These are phyloP conservation scores for Diplodus sargus DNA, from an alignment of 2,797 vertebrate species.

Conservation along the genomic window DNA sequence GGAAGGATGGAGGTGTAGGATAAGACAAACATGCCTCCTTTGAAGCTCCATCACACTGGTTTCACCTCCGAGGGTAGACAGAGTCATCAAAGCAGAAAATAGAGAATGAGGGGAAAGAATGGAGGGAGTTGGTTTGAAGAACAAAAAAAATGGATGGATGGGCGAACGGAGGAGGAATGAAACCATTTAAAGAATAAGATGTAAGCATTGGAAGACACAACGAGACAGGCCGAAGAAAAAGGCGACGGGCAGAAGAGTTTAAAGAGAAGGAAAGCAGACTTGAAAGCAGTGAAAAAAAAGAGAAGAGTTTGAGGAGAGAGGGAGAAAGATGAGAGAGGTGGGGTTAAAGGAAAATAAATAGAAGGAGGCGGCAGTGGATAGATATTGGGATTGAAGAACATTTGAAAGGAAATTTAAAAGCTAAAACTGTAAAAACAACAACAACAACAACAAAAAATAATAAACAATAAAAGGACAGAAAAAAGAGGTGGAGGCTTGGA, in stretches of 20 bases:
- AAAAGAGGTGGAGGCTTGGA: background rate
- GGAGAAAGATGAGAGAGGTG: background rate
- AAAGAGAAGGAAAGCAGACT: background rate
- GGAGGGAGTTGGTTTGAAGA: slow-evolving; percentile 2
- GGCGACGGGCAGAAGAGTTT: background rate
- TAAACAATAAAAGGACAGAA: background rate
- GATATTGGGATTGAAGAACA: background rate
- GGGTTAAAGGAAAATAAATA: background rate
- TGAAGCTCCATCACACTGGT: slow-evolving; percentile 36
- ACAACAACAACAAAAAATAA: too few species aligned
- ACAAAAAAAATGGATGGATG: slow-evolving; percentile 21
- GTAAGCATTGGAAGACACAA: background rate
- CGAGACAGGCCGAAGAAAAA: background rate
- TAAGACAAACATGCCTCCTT: slow-evolving; percentile 29
- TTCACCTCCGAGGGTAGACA: slow-evolving; percentile 39
- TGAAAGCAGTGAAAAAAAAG: background rate
- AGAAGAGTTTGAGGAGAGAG: background rate
- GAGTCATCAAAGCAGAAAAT: slow-evolving; percentile 62
- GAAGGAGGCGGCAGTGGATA: too few species aligned
- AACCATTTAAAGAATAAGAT: background rate
- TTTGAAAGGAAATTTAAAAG: background rate
- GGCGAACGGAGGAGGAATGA: background rate
- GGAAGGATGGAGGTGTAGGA: background rate
- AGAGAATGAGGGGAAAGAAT: slow-evolving; percentile 70
- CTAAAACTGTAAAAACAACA: too few species aligned